A percentile compares a stretch with the other conserved stretches of the same genome.
Conservation (phyloP, 2,113 vertebrate species). For the Myanophis thanlyinensis region DNA sequence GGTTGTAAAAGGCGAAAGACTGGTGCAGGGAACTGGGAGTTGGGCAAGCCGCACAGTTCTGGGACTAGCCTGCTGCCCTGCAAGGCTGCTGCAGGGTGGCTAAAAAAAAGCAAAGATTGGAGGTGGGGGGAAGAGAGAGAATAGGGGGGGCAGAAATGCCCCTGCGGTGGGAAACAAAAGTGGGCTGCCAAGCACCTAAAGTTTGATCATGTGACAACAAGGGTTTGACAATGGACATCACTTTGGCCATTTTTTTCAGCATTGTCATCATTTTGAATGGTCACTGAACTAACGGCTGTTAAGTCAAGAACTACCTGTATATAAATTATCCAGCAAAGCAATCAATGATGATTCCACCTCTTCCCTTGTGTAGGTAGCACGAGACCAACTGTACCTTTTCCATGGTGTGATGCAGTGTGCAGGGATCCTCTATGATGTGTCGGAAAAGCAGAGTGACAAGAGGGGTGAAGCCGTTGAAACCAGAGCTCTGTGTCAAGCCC, state of each 20-base stretch:
- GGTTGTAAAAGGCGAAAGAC: neutral
- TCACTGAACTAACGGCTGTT: neutral
- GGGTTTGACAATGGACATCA: neutral
- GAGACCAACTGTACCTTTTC: constrained; percentile 79
- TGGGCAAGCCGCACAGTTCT: neutral
- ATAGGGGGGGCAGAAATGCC: too few species aligned
- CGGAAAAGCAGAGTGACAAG: constrained; percentile 90
- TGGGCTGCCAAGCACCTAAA: too few species aligned
- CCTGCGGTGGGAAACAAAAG: too few species aligned
- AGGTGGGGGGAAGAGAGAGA: neutral
- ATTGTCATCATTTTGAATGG: neutral
- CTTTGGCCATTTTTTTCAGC: neutral
- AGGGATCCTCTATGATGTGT: constrained; percentile 93
- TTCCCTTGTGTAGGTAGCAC: too few species aligned
- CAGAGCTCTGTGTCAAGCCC: constrained; percentile 86
- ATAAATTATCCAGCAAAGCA: neutral
- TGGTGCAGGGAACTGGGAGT: neutral
- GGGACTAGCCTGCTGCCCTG: neutral
- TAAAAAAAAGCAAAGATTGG: neutral
- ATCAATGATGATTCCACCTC: neutral
- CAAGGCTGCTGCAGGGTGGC: too few species aligned
- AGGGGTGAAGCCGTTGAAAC: constrained; percentile 92
- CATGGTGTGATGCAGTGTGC: constrained; percentile 91
- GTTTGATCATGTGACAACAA: neutral
- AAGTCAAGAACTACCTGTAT: neutral